Conservation (phyloP, 2,888 invertebrate genomes). For the Lasioglossum lativentre region DNA sequence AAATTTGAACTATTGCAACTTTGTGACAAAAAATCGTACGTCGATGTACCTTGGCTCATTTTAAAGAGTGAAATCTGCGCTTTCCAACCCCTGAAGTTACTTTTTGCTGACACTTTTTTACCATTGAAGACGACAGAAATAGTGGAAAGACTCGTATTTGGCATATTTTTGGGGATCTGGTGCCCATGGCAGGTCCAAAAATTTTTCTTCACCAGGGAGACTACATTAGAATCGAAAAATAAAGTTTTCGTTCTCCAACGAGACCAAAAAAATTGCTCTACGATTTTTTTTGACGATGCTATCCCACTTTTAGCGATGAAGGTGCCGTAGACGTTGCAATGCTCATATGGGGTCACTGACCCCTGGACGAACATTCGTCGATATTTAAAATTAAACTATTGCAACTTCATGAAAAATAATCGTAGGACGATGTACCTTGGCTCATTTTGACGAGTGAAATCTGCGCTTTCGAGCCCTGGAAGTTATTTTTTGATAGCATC, state of each 20-base stretch:
- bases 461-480: neutral
- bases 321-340: too few species aligned
- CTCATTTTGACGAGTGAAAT: neutral
- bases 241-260: neutral
- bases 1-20: neutral
- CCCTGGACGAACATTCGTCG: neutral
- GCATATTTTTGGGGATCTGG: neutral
- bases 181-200: neutral
- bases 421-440: neutral
- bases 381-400: neutral
- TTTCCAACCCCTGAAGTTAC: rapidly evolving
- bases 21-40: neutral
- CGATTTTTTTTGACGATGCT: neutral
- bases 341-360: too few species aligned
- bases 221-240: rapidly evolving
- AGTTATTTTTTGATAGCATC: too few species aligned
- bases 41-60: neutral
- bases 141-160: neutral
- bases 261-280: too few species aligned
- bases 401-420: neutral
- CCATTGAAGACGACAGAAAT: neutral
- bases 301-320: rapidly evolving
- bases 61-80: neutral
- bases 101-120: neutral
- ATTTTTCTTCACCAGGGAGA: neutral